Evolutionary conservation across 2,888 invertebrate genomes (phyloP).

Genomic region (Drosophila anceps): DNA sequence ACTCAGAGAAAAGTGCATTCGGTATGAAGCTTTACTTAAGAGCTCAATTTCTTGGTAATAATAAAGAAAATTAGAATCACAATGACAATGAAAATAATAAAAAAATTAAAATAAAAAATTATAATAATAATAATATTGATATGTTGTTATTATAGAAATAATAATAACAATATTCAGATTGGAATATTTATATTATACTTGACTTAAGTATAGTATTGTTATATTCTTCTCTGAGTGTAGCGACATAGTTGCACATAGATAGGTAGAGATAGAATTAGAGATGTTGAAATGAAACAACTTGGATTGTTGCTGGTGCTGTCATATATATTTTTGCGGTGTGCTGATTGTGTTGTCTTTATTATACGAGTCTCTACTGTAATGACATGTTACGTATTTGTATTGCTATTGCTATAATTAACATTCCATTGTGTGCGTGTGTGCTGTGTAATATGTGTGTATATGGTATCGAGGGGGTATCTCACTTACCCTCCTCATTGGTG

Average conservation of each 20-base stretch:
- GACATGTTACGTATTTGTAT: slow-evolving; percentile 54
- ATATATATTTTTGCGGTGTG: slow-evolving; percentile 41
- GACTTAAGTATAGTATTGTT: not conserved
- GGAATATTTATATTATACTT: not conserved
- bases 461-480: slow-evolving; percentile 51
- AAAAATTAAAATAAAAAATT: not conserved
- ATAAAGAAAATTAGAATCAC: not conserved
- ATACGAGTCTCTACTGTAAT: slow-evolving; percentile 63
- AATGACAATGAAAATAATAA: not conserved
- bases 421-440: slow-evolving; percentile 46
- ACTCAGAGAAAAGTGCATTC: slow-evolving; percentile 11
- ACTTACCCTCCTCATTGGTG: slow-evolving; percentile 89
- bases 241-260: not conserved
- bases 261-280: slow-evolving; percentile 6
- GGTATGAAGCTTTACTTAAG: not conserved
- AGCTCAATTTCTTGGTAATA: not conserved
- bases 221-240: slow-evolving; percentile 16
- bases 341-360: slow-evolving; percentile 65
- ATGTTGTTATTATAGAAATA: not conserved
- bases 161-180: not conserved
- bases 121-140: not conserved
- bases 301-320: slow-evolving; percentile 60
- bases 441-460: slow-evolving; percentile 30
- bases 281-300: slow-evolving; percentile 72
- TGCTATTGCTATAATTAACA: slow-evolving; percentile 57